Evolutionary conservation across 2,797 vertebrate genomes (phyloP).

Genomic region (Hemibagrus guttatus): DNA sequence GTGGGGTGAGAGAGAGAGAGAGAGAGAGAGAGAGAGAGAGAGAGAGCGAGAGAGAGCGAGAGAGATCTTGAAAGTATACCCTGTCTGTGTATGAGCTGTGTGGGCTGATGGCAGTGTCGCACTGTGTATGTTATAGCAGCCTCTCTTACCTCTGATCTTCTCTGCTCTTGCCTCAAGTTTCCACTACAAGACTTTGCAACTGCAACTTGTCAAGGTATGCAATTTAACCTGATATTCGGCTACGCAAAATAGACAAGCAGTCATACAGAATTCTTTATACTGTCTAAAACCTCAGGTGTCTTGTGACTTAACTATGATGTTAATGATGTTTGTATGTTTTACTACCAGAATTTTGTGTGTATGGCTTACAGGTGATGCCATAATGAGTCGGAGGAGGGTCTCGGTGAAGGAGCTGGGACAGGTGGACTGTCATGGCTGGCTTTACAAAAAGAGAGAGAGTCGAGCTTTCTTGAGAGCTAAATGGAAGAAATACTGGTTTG

Average conservation of each 20-base stretch:
- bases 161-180: slow-evolving; percentile 36
- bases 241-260: not conserved
- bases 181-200: slow-evolving; percentile 43
- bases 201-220: slow-evolving; percentile 40
- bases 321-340: not conserved
- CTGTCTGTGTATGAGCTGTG: slow-evolving; percentile 33
- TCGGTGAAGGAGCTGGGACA: slow-evolving; percentile 86
- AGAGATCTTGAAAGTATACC: slow-evolving; percentile 29
- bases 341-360: slow-evolving; percentile 10
- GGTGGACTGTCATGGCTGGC: slow-evolving; percentile 85
- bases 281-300: not conserved
- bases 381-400: slow-evolving; percentile 84
- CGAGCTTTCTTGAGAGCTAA: slow-evolving; percentile 83
- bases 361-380: slow-evolving; percentile 64
- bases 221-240: not conserved
- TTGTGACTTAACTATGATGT: not conserved
- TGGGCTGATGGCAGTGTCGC: slow-evolving; percentile 41
- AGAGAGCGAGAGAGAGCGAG: not conserved
- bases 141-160: slow-evolving; percentile 5
- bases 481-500: slow-evolving; percentile 92
- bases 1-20: not conserved
- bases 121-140: not conserved
- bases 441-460: slow-evolving; percentile 84
- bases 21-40: not conserved
- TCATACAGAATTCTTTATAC: not conserved